A percentile compares a stretch with the other conserved stretches of the same genome.
Evolutionary conservation across 1,140 invertebrate species (phyloP).

Genomic region (Tetraneura akinire): DNA sequence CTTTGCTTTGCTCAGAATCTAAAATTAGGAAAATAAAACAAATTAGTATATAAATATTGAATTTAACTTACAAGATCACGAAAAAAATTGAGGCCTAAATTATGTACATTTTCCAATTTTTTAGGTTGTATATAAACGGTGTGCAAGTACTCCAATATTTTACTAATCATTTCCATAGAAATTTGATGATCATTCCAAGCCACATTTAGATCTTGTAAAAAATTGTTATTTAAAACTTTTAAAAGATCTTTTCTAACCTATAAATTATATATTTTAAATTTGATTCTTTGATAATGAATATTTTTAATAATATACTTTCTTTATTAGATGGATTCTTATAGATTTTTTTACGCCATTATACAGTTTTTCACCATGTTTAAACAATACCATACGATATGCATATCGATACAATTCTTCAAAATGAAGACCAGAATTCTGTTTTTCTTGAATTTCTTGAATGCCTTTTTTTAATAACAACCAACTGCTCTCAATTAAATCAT

Average conservation of each 20-base stretch:
- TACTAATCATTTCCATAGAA: constrained; percentile 99
- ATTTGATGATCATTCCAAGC: constrained; percentile 99
- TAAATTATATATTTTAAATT: constrained; percentile 17
- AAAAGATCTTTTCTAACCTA: constrained; percentile 91
- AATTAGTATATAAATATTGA: constrained; percentile 5
- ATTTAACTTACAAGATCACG: constrained; percentile 81
- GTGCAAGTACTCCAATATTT: constrained; percentile 99
- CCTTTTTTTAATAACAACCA: constrained; percentile 97
- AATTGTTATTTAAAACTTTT: constrained; percentile 92
- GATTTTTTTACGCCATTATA: constrained; percentile 97
- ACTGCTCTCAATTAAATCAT: constrained; percentile 97
- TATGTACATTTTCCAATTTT: constrained; percentile 98
- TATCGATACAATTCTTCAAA: constrained; percentile 99
- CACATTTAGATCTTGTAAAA: constrained; percentile 92
- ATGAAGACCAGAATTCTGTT: constrained; percentile 98
- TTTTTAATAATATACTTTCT: constrained; percentile 69
- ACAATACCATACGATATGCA: constrained; percentile 99
- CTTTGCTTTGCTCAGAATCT: no score
- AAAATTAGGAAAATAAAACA: no score
- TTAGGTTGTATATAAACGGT: constrained; percentile 98
- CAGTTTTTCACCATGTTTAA: constrained; percentile 96
- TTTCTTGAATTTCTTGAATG: constrained; percentile 99
- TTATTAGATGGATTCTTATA: constrained; percentile 93
- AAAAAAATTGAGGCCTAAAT: constrained; percentile 97
- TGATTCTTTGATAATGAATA: not conserved